phyloP scores from a whole-genome alignment of 2,113 vertebrate species.

The Seriola dumerili region DNA sequence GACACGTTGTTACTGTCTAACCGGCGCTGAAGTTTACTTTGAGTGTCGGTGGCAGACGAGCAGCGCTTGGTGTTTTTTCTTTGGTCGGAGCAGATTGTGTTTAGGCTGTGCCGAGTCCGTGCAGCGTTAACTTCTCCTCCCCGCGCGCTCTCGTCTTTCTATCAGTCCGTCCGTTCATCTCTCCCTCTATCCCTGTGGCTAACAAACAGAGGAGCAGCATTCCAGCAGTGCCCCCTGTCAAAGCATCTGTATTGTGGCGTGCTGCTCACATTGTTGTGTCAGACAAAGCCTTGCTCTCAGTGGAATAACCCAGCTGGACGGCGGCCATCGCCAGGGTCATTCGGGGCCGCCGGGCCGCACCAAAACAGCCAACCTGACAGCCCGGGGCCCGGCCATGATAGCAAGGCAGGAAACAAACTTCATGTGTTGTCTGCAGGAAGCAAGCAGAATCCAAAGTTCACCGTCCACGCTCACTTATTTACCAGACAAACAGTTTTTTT shows the following conservation, averaged over 20 bases:
- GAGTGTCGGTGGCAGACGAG: neutral
- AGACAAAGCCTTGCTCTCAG: slow-evolving; percentile 70
- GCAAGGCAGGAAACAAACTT: slow-evolving; percentile 52
- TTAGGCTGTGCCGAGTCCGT: neutral
- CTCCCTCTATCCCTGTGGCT: slow-evolving; percentile 30
- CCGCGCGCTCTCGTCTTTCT: neutral
- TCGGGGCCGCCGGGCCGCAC: slow-evolving; percentile 37
- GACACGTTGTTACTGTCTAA: neutral
- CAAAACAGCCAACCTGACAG: slow-evolving; percentile 61
- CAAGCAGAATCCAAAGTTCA: slow-evolving; percentile 57
- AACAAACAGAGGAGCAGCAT: slow-evolving; percentile 67
- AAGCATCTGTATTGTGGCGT: slow-evolving; percentile 71
- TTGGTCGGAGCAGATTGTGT: slow-evolving; percentile 5
- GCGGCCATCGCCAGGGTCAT: slow-evolving; percentile 61
- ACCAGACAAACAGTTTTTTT: slow-evolving; percentile 50
- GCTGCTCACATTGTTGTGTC: slow-evolving; percentile 67
- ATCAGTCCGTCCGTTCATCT: slow-evolving; percentile 14
- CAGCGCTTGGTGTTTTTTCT: neutral
- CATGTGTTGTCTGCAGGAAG: slow-evolving; percentile 33
- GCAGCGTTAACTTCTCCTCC: neutral
- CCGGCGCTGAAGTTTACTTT: neutral
- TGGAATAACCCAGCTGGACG: slow-evolving; percentile 73
- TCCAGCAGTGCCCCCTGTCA: slow-evolving; percentile 70
- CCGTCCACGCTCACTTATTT: slow-evolving; percentile 51
- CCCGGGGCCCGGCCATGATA: slow-evolving; percentile 24